phyloP scores from a whole-genome alignment of 2,888 invertebrate species.

The Philonicus albiceps region DNA sequence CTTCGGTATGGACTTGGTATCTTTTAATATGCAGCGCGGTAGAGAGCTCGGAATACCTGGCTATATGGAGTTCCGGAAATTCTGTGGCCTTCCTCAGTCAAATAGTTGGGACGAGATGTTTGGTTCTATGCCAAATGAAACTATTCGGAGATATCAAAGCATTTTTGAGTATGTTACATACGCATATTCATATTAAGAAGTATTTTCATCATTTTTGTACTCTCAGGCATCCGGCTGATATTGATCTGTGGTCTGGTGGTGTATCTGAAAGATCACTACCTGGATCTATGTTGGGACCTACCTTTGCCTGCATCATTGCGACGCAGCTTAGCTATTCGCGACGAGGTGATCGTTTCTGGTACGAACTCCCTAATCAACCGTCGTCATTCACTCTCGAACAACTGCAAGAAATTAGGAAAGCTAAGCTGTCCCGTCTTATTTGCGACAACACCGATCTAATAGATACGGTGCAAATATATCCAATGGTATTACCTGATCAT shows the following conservation, averaged over 20 bases:
- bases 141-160: conserved; percentile 80
- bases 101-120: conserved; percentile 80
- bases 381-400: conserved; percentile 90
- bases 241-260: conserved; percentile 94
- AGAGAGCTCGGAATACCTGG: conserved; percentile 91
- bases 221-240: conserved; percentile 82
- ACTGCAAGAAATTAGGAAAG: conserved; percentile 81
- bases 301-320: conserved; percentile 93
- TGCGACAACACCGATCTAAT: conserved; percentile 94
- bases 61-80: conserved; percentile 92
- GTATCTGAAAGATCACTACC: conserved; percentile 89
- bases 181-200: background rate
- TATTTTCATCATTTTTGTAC: background rate
- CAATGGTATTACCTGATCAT: conserved; percentile 91
- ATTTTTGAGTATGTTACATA: conserved; percentile 76
- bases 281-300: conserved; percentile 92
- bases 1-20: conserved; percentile 89
- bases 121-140: conserved; percentile 89
- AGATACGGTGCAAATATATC: conserved; percentile 88
- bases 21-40: conserved; percentile 93
- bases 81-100: conserved; percentile 84
- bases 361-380: conserved; percentile 89
- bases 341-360: conserved; percentile 94
- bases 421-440: conserved; percentile 81
- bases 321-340: conserved; percentile 90